Base-by-base conservation (phyloP, 1,140 invertebrate species). In the Drosophila baimaii region DNA sequence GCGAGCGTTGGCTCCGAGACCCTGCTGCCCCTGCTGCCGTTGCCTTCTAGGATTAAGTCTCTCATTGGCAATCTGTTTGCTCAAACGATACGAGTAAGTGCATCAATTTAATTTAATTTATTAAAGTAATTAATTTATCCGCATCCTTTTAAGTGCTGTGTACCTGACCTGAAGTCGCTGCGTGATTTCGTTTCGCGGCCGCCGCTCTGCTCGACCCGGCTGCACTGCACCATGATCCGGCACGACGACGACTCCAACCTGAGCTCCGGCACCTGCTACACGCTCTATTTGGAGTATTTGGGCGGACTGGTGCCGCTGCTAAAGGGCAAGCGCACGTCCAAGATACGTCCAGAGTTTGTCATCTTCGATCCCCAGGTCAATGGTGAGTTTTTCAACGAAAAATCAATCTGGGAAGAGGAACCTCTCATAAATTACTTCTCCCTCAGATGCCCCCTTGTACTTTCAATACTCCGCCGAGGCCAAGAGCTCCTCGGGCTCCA, bases 331-430 rank as follows among this genome's bases (percentile, higher is more conserved):
- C 93, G 98, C 58, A 98, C 97, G 6, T 99, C 98, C 90, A 99
- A 99, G 93, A 97, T 99, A 51, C 94, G 98, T 49, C 98, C 99
- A 0, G 98, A 99, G 92, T 99, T 99, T 93, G 97, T 99, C 31
- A 99, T 99, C 80, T 99, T 97, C 90, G 97, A 99, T 93, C 98
- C 98, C 1, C 97, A 98, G 92, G 95, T 94, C 12, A 94, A 95
- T 93, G 95, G 95, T 96, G 83, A 91, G 90, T 33, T 12, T 12
- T 47, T 1, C 4, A 7, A 13, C 1, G 7, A 12, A n/a, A n/a
- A n/a, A n/a, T n/a, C n/a, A n/a, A n/a, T n/a, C n/a, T n/a, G n/a
- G n/a, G n/a, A n/a, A n/a, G n/a, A n/a, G n/a, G n/a, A n/a, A n/a
- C n/a, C n/a, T n/a, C n/a, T n/a, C n/a, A n/a, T n/a, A n/a, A n/a